Base-by-base conservation (phyloP, 2,113 vertebrate genomes). In the Dinomys branickii region DNA sequence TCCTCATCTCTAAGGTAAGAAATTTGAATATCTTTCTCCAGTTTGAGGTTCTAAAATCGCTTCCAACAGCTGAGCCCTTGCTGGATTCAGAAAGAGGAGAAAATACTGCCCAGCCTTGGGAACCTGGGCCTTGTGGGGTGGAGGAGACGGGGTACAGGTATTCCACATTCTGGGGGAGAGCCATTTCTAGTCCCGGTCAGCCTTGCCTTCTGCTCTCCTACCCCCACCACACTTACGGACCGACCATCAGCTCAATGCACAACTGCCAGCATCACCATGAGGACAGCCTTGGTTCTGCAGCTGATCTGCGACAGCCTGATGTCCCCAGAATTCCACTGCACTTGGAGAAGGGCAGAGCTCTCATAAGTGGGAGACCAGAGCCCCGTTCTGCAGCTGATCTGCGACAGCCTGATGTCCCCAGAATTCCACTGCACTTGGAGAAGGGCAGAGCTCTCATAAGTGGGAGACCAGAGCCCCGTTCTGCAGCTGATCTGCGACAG, bases 201-300 rank as follows among this genome's bases (percentile, higher is more conserved):
- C 9, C 44, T 38, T 28, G 19, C n/a, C 54, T 56, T 80, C 69
- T 65, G 86, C 44, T 85, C 78, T 88, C 90, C 85, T 59, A 58
- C 63, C 44, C 7, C 41, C 54, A 44, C 1, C 24, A 50, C 41
- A 10, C 80, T 54, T 38, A 41, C 59, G 54, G 33, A 22, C 30
- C 13, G 87, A 61, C 35, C 20, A 59, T 41, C 22, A 17, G 22
- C 33, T 14, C 38, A 1, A 33, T 44, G 47, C 38, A 2, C 28
- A 26, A 14, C 14, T 0, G 0, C 67, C 65, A 61, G 0, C 28
- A 38, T 47, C 44, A 56, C 44, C 17, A 0, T 0, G 58, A 8
- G 1, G 6, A 24, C 67, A 58, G 30, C n/a, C 44, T 71, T n/a
- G 44, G 90, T 35, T 75, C 50, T 47, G 41, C 61, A 35, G 20